These are phyloP conservation scores for Xyliphius kryptos DNA, from an alignment of 2,113 vertebrate genomes.

Conservation along the genomic window DNA sequence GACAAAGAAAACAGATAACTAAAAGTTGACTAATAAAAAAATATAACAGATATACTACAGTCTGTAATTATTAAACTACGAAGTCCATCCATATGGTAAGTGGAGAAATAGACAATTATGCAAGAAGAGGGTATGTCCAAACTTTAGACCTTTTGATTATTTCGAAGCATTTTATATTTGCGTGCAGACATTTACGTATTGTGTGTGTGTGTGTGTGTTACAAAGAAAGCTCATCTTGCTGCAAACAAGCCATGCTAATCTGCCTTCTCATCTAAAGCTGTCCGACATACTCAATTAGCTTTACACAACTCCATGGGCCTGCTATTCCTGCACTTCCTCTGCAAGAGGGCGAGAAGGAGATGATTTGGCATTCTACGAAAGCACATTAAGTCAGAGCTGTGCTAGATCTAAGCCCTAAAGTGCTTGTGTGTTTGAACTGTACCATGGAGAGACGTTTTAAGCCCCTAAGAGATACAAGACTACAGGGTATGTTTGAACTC, in stretches of 20 bases:
- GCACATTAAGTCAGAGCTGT: background rate
- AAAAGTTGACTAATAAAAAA: too few species aligned
- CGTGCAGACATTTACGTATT: too few species aligned
- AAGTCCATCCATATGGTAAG: too few species aligned
- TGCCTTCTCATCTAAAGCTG: conserved; percentile 13
- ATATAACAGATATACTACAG: too few species aligned
- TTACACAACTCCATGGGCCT: background rate
- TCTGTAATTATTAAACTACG: too few species aligned
- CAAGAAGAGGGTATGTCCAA: too few species aligned
- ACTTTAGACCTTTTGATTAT: too few species aligned
- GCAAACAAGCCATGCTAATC: conserved; percentile 20
- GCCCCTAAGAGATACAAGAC: background rate
- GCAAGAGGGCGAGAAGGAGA: background rate
- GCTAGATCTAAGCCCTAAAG: conserved; percentile 7
- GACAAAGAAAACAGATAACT: too few species aligned
- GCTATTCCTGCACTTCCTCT: conserved; percentile 6
- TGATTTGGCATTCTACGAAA: conserved; percentile 7
- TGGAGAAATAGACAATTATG: too few species aligned
- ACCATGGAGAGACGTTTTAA: background rate
- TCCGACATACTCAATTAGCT: conserved; percentile 7
- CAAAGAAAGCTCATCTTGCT: background rate
- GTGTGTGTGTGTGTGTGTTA: conserved; percentile 1
- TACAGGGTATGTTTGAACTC: background rate
- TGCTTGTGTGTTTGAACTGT: conserved; percentile 6
- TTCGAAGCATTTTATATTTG: too few species aligned